These are phyloP conservation scores for Mus caroli DNA, from an alignment of 2,797 vertebrate species.

Conservation along the genomic window DNA sequence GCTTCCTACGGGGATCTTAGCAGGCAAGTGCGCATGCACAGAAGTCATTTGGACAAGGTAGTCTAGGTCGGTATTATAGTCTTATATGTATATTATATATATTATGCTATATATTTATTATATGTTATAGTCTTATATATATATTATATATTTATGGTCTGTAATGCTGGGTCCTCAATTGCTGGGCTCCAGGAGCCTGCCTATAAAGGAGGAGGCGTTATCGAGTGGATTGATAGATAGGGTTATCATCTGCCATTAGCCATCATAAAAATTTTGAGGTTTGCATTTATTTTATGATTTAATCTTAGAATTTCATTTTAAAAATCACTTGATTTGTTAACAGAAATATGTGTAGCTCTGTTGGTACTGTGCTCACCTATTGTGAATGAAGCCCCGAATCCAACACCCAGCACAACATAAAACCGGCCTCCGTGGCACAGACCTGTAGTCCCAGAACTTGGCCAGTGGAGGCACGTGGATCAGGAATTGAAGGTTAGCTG, in stretches of 20 bases:
- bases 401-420: neutral
- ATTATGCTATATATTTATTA: too few relatives aligned
- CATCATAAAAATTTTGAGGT: neutral
- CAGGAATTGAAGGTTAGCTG: neutral
- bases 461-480: neutral
- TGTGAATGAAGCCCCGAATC: neutral
- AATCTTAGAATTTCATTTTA: constrained; percentile 43
- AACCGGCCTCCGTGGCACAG: neutral
- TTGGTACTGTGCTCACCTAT: neutral
- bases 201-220: neutral
- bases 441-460: neutral
- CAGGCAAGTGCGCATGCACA: too few relatives aligned
- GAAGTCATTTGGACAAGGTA: neutral
- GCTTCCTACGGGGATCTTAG: constrained; percentile 4
- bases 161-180: neutral
- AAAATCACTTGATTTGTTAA: constrained; percentile 43
- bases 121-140: too few relatives aligned
- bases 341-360: neutral
- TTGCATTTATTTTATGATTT: constrained; percentile 26
- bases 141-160: neutral
- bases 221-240: neutral
- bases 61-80: neutral
- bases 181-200: neutral
- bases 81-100: too few relatives aligned
- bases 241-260: neutral